A percentile compares a stretch with the other conserved stretches of the same genome.
Evolutionary conservation across 2,113 vertebrate genomes (phyloP).

Genomic region (Pseudopodoces humilis): DNA sequence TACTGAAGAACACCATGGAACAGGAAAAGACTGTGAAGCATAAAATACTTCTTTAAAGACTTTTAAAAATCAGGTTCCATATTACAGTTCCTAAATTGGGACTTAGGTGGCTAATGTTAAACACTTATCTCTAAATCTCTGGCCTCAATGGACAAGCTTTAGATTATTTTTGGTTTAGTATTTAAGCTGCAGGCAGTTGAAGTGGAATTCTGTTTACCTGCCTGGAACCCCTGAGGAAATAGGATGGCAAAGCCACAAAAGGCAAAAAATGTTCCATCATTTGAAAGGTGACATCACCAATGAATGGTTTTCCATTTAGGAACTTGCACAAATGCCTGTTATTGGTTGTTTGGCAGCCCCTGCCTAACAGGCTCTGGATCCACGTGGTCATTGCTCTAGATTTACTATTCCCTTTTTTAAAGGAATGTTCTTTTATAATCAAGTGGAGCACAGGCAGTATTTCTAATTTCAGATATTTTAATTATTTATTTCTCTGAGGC

Average conservation of each 20-base stretch:
- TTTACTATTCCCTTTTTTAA: not conserved
- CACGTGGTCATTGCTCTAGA: not conserved
- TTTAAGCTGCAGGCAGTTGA: not conserved
- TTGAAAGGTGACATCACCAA: not conserved
- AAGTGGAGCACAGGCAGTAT: not conserved
- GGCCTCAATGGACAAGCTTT: not conserved
- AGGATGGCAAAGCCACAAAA: not conserved
- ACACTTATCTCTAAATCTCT: not conserved
- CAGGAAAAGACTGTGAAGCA: not conserved
- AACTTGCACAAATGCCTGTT: not conserved
- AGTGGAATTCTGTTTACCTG: conserved; percentile 37
- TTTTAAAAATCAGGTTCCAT: not conserved
- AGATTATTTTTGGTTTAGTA: not conserved
- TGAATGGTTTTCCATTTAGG: not conserved
- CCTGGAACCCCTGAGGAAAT: not conserved
- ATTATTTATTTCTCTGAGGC: not conserved
- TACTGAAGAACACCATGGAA: not conserved
- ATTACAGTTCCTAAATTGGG: not conserved
- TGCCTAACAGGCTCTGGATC: not conserved
- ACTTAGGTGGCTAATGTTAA: not conserved
- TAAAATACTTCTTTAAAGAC: not conserved
- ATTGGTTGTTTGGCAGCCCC: not conserved
- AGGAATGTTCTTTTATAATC: not conserved
- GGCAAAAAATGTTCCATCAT: not conserved
- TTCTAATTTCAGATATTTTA: not conserved